Evolutionary conservation across 2,888 invertebrate species (phyloP).

Genomic region (Lydus trimaculatus): DNA sequence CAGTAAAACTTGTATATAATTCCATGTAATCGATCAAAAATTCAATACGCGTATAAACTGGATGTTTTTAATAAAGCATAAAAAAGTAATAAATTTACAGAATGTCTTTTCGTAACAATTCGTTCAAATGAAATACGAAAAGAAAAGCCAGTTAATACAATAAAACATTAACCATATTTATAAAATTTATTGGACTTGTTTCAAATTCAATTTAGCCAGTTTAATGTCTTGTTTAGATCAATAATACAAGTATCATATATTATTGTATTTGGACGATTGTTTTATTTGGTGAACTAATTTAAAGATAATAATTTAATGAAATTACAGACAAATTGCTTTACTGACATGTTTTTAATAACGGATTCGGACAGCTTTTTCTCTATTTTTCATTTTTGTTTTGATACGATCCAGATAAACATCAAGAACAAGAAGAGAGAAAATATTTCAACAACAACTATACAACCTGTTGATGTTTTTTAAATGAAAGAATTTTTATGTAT

Average conservation of each 20-base stretch:
- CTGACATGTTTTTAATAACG: background rate
- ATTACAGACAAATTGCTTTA: background rate
- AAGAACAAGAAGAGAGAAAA: background rate
- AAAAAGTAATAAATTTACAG: background rate
- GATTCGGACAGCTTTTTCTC: background rate
- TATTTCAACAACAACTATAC: conserved; percentile 1
- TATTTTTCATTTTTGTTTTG: background rate
- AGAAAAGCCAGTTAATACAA: background rate
- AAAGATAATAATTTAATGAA: background rate
- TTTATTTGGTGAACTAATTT: background rate
- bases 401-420: conserved; percentile 5
- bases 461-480: conserved; percentile 5
- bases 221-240: background rate
- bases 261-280: conserved; percentile 3
- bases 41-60: background rate
- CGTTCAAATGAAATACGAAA: background rate
- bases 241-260: background rate
- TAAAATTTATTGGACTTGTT: background rate
- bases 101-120: background rate
- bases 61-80: background rate
- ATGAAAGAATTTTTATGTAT: conserved; percentile 3
- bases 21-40: background rate
- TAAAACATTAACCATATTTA: background rate
- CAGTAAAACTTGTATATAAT: background rate
- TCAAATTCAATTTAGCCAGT: background rate